Percentiles rank a stretch among this genome's conserved stretches.
These are phyloP conservation scores for Lycaon pictus DNA, from an alignment of 2,113 vertebrate species.

Conservation along the genomic window DNA sequence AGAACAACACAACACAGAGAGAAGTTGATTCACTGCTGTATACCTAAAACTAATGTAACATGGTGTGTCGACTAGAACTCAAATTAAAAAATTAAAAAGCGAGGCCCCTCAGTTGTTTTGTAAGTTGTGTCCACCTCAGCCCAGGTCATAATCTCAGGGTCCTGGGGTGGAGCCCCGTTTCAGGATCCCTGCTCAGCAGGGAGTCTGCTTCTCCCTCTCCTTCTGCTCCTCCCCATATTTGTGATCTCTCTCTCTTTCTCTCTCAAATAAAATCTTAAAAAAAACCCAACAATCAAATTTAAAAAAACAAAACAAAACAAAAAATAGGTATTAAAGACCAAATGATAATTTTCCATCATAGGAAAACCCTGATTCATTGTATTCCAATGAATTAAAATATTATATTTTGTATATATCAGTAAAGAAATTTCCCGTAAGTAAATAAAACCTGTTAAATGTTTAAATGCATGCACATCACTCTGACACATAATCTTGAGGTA, in stretches of 20 bases:
- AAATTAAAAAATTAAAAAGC: background rate
- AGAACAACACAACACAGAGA: background rate
- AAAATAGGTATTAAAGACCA: constrained; percentile 41
- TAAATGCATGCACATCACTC: background rate
- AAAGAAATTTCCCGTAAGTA: background rate
- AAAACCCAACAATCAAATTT: background rate
- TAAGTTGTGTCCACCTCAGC: background rate
- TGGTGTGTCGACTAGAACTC: too few species aligned
- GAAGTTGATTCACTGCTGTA: background rate
- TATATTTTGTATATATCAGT: background rate
- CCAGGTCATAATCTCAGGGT: background rate
- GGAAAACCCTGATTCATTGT: background rate
- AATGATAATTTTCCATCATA: background rate
- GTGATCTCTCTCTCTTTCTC: background rate
- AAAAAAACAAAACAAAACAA: background rate
- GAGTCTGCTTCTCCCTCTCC: background rate
- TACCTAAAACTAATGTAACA: background rate
- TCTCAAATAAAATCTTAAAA: background rate
- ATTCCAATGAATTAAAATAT: background rate
- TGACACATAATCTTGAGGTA: background rate
- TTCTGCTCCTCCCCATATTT: background rate
- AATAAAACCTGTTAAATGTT: background rate
- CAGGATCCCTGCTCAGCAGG: background rate
- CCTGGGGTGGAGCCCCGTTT: background rate
- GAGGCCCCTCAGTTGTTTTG: fast-evolving